Conservation (phyloP, 1,140 invertebrate genomes). For the Adoxophyes honmai region DNA sequence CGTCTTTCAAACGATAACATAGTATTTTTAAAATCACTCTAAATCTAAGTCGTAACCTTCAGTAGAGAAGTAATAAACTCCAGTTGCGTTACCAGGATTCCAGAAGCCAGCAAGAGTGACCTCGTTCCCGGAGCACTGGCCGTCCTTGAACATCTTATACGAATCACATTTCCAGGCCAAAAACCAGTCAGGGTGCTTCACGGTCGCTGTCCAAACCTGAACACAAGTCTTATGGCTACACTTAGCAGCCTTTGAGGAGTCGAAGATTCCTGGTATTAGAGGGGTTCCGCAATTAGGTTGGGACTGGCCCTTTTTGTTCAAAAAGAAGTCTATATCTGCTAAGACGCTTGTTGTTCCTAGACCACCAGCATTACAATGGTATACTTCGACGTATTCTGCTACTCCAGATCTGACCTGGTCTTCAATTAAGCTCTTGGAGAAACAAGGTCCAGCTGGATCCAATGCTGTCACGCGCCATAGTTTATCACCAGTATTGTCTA, state of each 20-base stretch:
- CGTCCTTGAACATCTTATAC: conserved; percentile 53
- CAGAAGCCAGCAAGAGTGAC: conserved; percentile 61
- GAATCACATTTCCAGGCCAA: conserved; percentile 54
- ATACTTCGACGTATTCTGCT: conserved; percentile 84
- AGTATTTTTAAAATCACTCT: background rate
- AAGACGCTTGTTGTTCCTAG: conserved; percentile 80
- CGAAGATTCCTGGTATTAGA: conserved; percentile 60
- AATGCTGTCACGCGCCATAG: conserved; percentile 81
- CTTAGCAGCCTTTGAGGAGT: conserved; percentile 64
- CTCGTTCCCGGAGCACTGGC: conserved; percentile 47
- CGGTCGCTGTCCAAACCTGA: conserved; percentile 80
- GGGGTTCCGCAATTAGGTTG: conserved; percentile 77
- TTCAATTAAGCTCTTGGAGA: conserved; percentile 75
- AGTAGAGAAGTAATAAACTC: conserved; percentile 59
- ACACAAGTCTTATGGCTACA: conserved; percentile 83
- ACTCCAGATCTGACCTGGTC: conserved; percentile 78
- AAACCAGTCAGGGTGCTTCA: conserved; percentile 63
- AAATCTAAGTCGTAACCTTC: conserved; percentile 40
- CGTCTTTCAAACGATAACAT: too few species aligned
- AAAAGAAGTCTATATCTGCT: conserved; percentile 88
- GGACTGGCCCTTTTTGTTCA: conserved; percentile 83
- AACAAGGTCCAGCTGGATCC: conserved; percentile 84
- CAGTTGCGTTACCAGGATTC: conserved; percentile 64
- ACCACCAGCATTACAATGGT: conserved; percentile 86
- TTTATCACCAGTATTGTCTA: conserved; percentile 47